These are phyloP conservation scores for Amorpha juglandis DNA, from an alignment of 2,888 invertebrate species.

Conservation along the genomic window DNA sequence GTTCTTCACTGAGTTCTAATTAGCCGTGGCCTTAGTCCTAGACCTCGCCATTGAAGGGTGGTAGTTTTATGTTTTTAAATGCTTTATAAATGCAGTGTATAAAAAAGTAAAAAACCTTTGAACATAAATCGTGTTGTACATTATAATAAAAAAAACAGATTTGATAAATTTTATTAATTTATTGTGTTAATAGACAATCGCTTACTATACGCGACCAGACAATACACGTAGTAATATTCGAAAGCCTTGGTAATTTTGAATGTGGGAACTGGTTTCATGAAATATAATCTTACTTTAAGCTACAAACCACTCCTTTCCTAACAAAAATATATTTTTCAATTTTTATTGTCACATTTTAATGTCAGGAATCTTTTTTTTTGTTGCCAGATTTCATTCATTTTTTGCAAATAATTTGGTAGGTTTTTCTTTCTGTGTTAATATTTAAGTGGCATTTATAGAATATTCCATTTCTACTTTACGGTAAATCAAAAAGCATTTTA, in stretches of 20 bases:
- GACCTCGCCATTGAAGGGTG: no score
- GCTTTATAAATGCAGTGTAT: no score
- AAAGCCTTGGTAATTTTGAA: slow-evolving; percentile 56
- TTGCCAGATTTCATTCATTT: slow-evolving; percentile 11
- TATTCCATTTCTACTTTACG: no score
- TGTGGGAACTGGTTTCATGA: slow-evolving; percentile 30
- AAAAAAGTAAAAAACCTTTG: no score
- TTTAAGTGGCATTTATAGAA: not conserved
- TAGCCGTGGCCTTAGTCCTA: no score
- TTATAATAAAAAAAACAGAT: slow-evolving; percentile 51
- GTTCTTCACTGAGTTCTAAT: no score
- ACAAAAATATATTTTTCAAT: slow-evolving; percentile 71
- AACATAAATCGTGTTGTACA: no score
- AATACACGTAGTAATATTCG: slow-evolving; percentile 63
- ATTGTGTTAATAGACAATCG: slow-evolving; percentile 59
- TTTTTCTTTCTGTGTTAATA: not conserved
- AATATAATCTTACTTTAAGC: slow-evolving; percentile 33
- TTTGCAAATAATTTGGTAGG: not conserved
- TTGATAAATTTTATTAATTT: slow-evolving; percentile 54
- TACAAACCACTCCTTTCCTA: slow-evolving; percentile 59
- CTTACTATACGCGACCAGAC: slow-evolving; percentile 70
- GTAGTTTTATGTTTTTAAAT: no score
- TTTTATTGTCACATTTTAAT: slow-evolving; percentile 23
- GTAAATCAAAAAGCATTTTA: no score
- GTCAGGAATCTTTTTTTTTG: not conserved